A percentile compares a stretch with the other conserved stretches of the same genome.
Conservation (phyloP, 2,888 invertebrate species). For the Microchrysa polita region DNA sequence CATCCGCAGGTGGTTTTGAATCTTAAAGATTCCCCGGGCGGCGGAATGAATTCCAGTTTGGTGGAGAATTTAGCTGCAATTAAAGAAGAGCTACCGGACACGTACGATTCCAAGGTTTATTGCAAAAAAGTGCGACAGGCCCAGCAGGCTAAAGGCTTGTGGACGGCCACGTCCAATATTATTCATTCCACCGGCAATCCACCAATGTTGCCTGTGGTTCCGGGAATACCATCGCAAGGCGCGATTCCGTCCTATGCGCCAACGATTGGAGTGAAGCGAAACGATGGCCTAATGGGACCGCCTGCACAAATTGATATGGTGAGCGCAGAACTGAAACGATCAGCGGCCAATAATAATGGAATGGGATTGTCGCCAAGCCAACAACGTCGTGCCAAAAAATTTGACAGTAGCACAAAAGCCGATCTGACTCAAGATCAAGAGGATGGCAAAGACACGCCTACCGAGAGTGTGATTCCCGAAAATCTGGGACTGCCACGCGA, state of each 20-base stretch:
- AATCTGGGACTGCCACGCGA: constrained; percentile 70
- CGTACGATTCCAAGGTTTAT: constrained; percentile 61
- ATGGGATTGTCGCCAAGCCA: constrained; percentile 63
- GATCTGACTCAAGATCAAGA: constrained; percentile 46
- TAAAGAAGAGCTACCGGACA: constrained; percentile 60
- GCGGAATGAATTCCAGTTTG: constrained; percentile 4
- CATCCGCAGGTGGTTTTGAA: too few species aligned
- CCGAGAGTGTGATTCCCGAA: constrained; percentile 57
- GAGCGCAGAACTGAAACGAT: constrained; percentile 49
- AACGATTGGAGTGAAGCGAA: constrained; percentile 56
- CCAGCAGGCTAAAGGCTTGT: constrained; percentile 63
- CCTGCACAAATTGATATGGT: constrained; percentile 59
- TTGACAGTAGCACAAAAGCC: constrained; percentile 57
- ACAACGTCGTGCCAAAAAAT: constrained; percentile 66
- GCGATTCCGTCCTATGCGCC: constrained; percentile 46
- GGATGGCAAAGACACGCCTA: constrained; percentile 53
- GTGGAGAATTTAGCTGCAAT: constrained; percentile 52
- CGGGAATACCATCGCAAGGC: constrained; percentile 38
- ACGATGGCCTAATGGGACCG: constrained; percentile 61
- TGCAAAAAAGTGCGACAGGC: constrained; percentile 64
- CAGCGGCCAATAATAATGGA: background rate
- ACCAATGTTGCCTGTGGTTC: background rate
- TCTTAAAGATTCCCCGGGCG: constrained; percentile 48
- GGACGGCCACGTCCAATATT: constrained; percentile 54
- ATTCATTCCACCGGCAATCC: constrained; percentile 23